phyloP scores from a whole-genome alignment of 2,113 vertebrate genomes.

The Holacanthus passer region DNA sequence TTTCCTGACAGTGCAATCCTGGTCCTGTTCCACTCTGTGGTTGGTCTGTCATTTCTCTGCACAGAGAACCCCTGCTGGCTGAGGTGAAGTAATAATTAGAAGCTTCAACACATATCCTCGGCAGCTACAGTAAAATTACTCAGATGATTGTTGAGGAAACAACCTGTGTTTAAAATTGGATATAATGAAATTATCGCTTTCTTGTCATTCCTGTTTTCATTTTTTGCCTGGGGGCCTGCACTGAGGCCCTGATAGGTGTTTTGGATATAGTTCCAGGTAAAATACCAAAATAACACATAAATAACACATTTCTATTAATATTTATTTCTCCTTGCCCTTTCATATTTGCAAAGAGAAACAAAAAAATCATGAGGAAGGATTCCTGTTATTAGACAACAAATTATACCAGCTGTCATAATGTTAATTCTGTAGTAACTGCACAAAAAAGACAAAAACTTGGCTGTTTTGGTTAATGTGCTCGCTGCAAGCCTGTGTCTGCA shows the following conservation, averaged over 20 bases:
- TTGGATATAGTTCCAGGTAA: background rate
- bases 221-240: background rate
- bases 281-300: too few relatives aligned
- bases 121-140: background rate
- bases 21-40: constrained; percentile 2
- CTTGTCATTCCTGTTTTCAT: background rate
- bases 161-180: background rate
- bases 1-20: background rate
- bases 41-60: constrained; percentile 20
- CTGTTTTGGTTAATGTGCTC: background rate
- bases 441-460: background rate
- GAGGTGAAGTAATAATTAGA: constrained; percentile 18
- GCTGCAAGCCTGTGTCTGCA: background rate
- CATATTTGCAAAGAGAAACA: constrained; percentile 1
- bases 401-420: background rate
- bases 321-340: background rate
- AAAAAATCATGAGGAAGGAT: background rate
- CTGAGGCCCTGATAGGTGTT: background rate
- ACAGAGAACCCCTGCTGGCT: constrained; percentile 6
- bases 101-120: constrained; percentile 3
- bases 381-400: background rate
- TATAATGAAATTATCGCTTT: background rate
- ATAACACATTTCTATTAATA: background rate
- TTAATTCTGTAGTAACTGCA: background rate
- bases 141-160: constrained; percentile 14